Evolutionary conservation across 2,888 invertebrate species (phyloP), one percentile per base, ranked within the genome.

Genomic region (Drosophila ustulata): DNA sequence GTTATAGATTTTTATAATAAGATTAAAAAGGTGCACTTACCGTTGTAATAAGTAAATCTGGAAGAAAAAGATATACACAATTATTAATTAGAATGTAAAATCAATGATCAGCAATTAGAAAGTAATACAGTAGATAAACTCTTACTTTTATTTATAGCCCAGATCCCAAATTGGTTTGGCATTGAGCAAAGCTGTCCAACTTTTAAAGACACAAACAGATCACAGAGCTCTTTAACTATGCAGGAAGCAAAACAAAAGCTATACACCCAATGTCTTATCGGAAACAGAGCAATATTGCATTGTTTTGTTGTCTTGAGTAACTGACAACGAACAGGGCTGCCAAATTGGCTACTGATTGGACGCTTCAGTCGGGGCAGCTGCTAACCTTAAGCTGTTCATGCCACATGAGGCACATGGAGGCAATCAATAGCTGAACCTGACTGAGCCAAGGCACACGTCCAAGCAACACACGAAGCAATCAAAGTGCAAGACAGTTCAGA

Each of bases 271-370:
- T 1, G 30, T 52, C 32, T 50, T 50, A 23, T 6, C 23, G 6
- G 23, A 52, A 13, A 39, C 6, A 30, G 28, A 41, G 41, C 41
- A n/a, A 28, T 18, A 47, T 8, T 49, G 13, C 26, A 56, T 45
- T 56, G 46, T 56, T 56, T 9, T 25, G n/a, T 45, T 18, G 23
- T 32, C 18, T 5, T n/a, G 45, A 39, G 46, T 58, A 51, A 57
- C 61, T 71, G 71, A 75, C 75, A 55, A 28, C 28, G 32, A 55
- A 68, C 55, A 61, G 46, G 18, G 7, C 45, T 62, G 57, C 30
- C 64, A 69, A 73, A 73, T 59, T 72, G 59, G 47, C 45, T 25
- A 52, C 26, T 30, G 72, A 75, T 75, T 75, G 55, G 25, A 55
- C 4, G n/a, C 41, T 13, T 13, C 25, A 25, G 45, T 37, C 13